Percentiles rank a stretch among this genome's conserved stretches.
phyloP scores from a whole-genome alignment of 1,140 invertebrate genomes.

The Hermetia illucens region DNA sequence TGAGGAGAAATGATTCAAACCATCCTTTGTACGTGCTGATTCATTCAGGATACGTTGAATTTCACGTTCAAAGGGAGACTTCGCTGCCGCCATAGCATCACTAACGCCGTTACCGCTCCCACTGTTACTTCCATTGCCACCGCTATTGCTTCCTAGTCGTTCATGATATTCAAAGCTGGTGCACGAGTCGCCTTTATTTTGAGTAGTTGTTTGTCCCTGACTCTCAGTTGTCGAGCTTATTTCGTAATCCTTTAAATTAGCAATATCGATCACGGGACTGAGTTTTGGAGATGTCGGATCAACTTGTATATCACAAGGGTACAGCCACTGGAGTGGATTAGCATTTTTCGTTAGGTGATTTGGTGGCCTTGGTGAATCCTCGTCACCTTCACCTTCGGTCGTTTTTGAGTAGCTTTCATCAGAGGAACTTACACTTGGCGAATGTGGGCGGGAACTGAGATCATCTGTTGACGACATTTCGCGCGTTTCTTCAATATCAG shows the following conservation, averaged over 20 bases:
- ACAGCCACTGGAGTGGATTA: slow-evolving; percentile 39
- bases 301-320: slow-evolving; percentile 44
- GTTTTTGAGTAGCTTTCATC: slow-evolving; percentile 67
- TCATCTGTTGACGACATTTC: slow-evolving; percentile 59
- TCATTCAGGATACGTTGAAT: slow-evolving; percentile 59
- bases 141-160: slow-evolving; percentile 2
- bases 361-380: slow-evolving; percentile 25
- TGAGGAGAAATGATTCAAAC: not conserved
- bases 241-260: slow-evolving; percentile 25
- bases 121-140: not conserved
- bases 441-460: slow-evolving; percentile 60
- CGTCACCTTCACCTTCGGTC: slow-evolving; percentile 34
- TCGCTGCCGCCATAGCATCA: slow-evolving; percentile 10
- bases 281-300: slow-evolving; percentile 23
- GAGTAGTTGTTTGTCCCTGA: slow-evolving; percentile 32
- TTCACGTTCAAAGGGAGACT: slow-evolving; percentile 52
- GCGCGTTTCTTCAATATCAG: slow-evolving; percentile 23
- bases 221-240: slow-evolving; percentile 29
- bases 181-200: slow-evolving; percentile 42
- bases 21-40: slow-evolving; percentile 18
- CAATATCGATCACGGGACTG: slow-evolving; percentile 11
- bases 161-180: slow-evolving; percentile 43
- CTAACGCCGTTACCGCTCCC: slow-evolving; percentile 1
- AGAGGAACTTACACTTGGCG: slow-evolving; percentile 62
- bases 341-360: slow-evolving; percentile 10